Conservation (phyloP, 2,888 invertebrate species). For the Andrena camellia region DNA sequence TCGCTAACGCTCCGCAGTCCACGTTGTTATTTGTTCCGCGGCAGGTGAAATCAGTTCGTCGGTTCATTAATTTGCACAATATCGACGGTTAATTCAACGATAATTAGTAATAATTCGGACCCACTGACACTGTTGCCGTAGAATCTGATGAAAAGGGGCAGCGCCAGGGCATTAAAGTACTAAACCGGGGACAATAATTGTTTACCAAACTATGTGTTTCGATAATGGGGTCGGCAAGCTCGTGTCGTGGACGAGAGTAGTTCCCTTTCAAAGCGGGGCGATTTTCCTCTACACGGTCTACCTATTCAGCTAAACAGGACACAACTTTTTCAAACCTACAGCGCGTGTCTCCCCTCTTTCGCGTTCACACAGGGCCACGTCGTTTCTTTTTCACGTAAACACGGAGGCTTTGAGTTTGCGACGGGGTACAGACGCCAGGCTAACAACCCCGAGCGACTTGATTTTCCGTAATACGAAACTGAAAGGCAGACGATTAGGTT, state of each 20-base stretch:
- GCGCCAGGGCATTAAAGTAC: constrained; percentile 6
- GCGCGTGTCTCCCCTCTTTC: no score
- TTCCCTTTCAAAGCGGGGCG: background rate
- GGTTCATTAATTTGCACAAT: constrained; percentile 4
- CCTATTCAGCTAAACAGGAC: no score
- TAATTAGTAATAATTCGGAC: constrained; percentile 30
- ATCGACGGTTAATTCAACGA: background rate
- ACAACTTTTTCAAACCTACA: no score
- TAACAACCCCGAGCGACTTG: no score
- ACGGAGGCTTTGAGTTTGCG: no score
- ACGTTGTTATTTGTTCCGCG: no score
- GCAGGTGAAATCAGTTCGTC: background rate
- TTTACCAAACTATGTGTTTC: constrained; percentile 28
- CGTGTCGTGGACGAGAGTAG: background rate
- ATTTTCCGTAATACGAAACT: background rate
- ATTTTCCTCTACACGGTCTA: background rate
- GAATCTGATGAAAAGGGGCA: constrained; percentile 22
- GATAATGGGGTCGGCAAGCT: constrained; percentile 3
- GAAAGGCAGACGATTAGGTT: background rate
- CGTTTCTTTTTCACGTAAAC: no score
- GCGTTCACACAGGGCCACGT: no score
- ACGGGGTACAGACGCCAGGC: no score
- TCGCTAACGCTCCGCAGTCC: no score
- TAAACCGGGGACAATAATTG: constrained; percentile 19
- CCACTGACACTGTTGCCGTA: background rate